These are phyloP conservation scores for Nezara viridula DNA, from an alignment of 2,888 invertebrate species.

Conservation along the genomic window DNA sequence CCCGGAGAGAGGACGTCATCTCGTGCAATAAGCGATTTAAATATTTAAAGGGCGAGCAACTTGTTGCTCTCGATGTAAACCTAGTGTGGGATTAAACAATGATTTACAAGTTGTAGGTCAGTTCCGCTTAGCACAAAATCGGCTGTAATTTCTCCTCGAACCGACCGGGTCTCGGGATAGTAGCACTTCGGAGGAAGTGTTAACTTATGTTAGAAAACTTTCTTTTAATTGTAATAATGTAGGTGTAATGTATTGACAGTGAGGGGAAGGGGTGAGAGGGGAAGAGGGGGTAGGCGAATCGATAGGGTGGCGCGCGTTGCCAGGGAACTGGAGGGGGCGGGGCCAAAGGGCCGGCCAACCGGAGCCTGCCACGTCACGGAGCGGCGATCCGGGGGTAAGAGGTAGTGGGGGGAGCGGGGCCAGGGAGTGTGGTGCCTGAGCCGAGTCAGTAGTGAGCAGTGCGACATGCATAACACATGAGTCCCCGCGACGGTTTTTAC, in stretches of 20 bases:
- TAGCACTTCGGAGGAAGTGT: constrained; percentile 53
- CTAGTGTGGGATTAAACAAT: constrained; percentile 58
- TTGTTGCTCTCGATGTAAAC: constrained; percentile 58
- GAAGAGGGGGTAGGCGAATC: constrained; percentile 62
- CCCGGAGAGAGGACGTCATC: not conserved
- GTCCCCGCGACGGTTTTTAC: constrained; percentile 67
- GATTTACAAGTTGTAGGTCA: constrained; percentile 39
- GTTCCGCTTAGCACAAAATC: not conserved
- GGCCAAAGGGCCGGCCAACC: constrained; percentile 65
- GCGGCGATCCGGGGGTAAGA: constrained; percentile 68
- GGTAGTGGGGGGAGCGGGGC: constrained; percentile 69
- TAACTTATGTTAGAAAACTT: constrained; percentile 61
- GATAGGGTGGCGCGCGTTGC: constrained; percentile 63
- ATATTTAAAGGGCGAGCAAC: constrained; percentile 54
- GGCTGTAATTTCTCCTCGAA: not conserved
- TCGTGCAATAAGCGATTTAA: constrained; percentile 48
- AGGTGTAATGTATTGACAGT: constrained; percentile 65
- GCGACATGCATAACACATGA: constrained; percentile 77
- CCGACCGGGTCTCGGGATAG: not conserved
- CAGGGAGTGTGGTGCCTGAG: constrained; percentile 62
- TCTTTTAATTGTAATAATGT: constrained; percentile 66
- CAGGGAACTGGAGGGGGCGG: constrained; percentile 65
- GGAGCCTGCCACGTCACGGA: constrained; percentile 65
- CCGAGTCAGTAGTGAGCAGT: constrained; percentile 67
- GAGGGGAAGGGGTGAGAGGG: constrained; percentile 58